Evolutionary conservation across 1,140 invertebrate species (phyloP), one percentile per base, ranked within the genome.

Genomic region (Cyclargus thomasi): DNA sequence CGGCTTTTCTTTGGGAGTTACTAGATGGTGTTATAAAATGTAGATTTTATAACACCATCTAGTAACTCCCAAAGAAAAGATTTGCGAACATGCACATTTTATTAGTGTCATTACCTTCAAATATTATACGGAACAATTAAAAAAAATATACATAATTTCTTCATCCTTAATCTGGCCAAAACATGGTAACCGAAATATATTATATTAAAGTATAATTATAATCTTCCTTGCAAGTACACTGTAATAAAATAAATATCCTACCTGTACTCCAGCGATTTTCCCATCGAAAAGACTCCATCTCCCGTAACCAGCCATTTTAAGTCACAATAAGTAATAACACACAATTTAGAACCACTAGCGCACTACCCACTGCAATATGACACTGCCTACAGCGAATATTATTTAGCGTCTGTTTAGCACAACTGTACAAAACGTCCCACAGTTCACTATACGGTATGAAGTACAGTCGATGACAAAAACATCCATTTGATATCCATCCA

Each of bases 321-420:
- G 35, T 35, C 53, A 39, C n/a, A 55, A 62, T 63, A 62, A 35
- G 35, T 64, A n/a, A n/a, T n/a, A n/a, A n/a, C 57, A 63, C 65
- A 53, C 57, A 64, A 64, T 63, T 66, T 70, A 29, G 16, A 55
- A 62, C 69, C 71, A 74, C 6, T 22, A 29, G 7, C n/a, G 23
- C 29, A 14, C 55, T 36, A 20, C 16, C 18, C 17, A 55, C 55
- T 36, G 57, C 36, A 62, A 67, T 67, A 36, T 67, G 29, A 67
- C 65, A 75, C 69, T 72, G 77, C 72, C 14, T 72, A 79, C 76
- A 65, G 71, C 74, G 79, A 80, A 79, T 75, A 82, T 77, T 81
- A 76, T 88, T 90, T 90, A 88, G 83, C 81, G 85, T 83, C 85
- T 87, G 79, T 87, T 90, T 87, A 90, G 84, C 85, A 78, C 76